Conservation (phyloP, 2,888 invertebrate species). For the Trypoxylon attenuatum region DNA sequence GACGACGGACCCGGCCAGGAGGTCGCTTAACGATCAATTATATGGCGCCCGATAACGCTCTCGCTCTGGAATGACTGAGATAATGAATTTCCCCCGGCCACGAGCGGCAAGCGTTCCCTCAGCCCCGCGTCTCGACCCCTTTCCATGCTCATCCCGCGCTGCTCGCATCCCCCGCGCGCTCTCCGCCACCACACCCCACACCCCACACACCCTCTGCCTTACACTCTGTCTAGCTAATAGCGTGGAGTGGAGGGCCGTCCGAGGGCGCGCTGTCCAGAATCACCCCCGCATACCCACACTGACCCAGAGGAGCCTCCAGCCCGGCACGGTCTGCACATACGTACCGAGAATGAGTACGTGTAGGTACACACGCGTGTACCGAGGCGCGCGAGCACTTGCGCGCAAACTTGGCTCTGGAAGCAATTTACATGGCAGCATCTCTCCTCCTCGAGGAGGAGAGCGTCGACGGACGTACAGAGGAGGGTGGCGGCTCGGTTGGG, state of each 20-base stretch:
- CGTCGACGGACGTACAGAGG: constrained; percentile 22
- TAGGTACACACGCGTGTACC: constrained; percentile 9
- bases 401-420: constrained; percentile 63
- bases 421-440: constrained; percentile 71
- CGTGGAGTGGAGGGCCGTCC: constrained; percentile 40
- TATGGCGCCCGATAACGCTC: constrained; percentile 63
- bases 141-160: constrained; percentile 1
- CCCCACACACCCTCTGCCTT: constrained; percentile 6
- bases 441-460: constrained; percentile 46
- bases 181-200: too few relatives aligned
- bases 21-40: constrained; percentile 64
- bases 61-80: constrained; percentile 63
- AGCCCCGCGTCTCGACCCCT: constrained; percentile 10
- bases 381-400: constrained; percentile 51
- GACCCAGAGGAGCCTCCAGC: constrained; percentile 16
- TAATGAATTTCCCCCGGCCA: constrained; percentile 66
- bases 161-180: too few relatives aligned
- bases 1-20: constrained; percentile 30
- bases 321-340: constrained; percentile 1
- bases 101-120: too few relatives aligned
- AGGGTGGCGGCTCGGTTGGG: constrained; percentile 19
- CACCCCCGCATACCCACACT: constrained; percentile 41
- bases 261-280: constrained; percentile 58
- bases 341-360: constrained; percentile 20
- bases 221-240: constrained; percentile 49